phyloP scores from a whole-genome alignment of 1,140 invertebrate species.

The Hylaeus volcanicus region DNA sequence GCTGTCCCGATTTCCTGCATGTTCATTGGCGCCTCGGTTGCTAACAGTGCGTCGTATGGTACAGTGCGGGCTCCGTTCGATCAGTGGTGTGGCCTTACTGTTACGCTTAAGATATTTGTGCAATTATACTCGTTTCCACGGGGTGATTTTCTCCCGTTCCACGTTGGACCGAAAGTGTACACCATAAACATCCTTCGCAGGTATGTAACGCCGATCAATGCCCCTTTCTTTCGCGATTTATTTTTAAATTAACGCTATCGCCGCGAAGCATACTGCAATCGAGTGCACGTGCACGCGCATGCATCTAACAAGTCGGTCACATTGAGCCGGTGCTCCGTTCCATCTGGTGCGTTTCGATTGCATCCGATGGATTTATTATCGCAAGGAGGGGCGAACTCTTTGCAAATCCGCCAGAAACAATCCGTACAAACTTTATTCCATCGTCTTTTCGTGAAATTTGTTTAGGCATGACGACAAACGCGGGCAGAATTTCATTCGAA shows the following conservation, averaged over 20 bases:
- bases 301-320: conserved; percentile 31
- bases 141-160: background rate
- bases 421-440: background rate
- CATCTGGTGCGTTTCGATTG: conserved; percentile 60
- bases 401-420: background rate
- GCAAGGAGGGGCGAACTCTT: background rate
- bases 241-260: background rate
- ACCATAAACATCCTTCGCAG: background rate
- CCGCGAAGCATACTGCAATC: background rate
- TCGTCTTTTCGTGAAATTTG: conserved; percentile 7
- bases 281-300: conserved; percentile 55
- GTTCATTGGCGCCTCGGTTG: conserved; percentile 54
- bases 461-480: background rate
- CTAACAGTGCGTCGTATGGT: conserved; percentile 50
- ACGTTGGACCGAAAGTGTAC: background rate
- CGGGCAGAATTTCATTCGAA: conserved; percentile 8
- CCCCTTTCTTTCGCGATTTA: background rate
- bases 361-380: conserved; percentile 22
- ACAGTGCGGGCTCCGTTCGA: conserved; percentile 33
- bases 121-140: conserved; percentile 5
- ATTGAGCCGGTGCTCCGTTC: conserved; percentile 55
- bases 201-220: background rate
- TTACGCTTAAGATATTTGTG: conserved; percentile 42
- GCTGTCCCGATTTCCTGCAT: conserved; percentile 52
- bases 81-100: conserved; percentile 48